Base-by-base conservation (phyloP, 1,140 invertebrate species). In the Hermatobates lingyangjiaoensis region DNA sequence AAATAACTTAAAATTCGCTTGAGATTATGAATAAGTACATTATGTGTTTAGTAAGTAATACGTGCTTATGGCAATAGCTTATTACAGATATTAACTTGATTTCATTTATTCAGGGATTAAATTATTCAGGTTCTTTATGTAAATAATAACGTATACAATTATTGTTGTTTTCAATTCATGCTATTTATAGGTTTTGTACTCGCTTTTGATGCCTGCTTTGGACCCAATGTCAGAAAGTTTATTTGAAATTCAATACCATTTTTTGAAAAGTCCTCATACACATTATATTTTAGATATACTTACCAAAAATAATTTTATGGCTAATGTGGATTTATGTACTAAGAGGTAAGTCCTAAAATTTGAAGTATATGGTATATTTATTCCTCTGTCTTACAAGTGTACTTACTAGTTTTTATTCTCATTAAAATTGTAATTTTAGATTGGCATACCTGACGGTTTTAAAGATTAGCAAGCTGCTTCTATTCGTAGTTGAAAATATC, bases 131-230 rank as follows among this genome's bases (percentile, higher is more conserved):
- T n/a, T n/a, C n/a, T n/a, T n/a, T n/a, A n/a, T n/a, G n/a, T n/a
- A n/a, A n/a, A n/a, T n/a, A n/a, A n/a, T n/a, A n/a, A n/a, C n/a
- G n/a, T n/a, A n/a, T n/a, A n/a, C n/a, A n/a, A n/a, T n/a, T n/a
- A n/a, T n/a, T n/a, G n/a, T n/a, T n/a, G n/a, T n/a, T n/a, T n/a
- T n/a, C n/a, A n/a, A n/a, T n/a, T n/a, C 53, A 47, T 48, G 49
- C 27, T 42, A 42, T 27, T 54, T 68, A n/a, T 67, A 92, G 77
- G 88, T 93, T 42, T 67, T 91, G 45, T 93, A 96, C 64, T 81
- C 87, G 45, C 71, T 95, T 60, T 68, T 97, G 30, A 91, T 97
- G 80, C 92, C 92, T 15, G 87, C 90, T 10, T 65, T 80, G 25
- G 87, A 90, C 59, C 80, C 83, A 2, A 71, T 81, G 55, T 76